Conservation (phyloP, 2,113 vertebrate genomes). For the Grammomys surdaster region DNA sequence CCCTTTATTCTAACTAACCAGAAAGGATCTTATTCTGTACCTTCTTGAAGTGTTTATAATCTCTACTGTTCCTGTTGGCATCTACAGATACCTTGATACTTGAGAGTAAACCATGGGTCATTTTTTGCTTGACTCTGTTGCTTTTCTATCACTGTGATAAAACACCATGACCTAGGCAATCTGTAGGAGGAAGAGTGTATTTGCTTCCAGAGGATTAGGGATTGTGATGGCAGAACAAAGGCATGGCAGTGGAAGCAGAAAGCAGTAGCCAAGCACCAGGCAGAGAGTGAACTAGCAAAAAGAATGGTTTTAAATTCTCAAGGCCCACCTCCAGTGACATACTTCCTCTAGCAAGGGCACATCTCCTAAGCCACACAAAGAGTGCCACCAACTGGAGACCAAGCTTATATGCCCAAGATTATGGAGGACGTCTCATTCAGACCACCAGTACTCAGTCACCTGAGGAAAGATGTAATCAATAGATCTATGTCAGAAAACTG, state of each 20-base stretch:
- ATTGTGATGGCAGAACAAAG: background rate
- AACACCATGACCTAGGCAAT: background rate
- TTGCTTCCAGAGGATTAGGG: background rate
- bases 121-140: constrained; percentile 23
- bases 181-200: background rate
- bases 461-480: background rate
- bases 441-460: background rate
- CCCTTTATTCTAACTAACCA: background rate
- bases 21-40: background rate
- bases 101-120: background rate
- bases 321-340: background rate
- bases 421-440: background rate
- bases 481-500: background rate
- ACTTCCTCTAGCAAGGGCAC: background rate
- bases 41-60: background rate
- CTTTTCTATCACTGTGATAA: background rate
- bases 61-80: constrained; percentile 7
- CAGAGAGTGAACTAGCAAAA: background rate
- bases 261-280: background rate
- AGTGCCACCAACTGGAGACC: background rate
- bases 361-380: background rate
- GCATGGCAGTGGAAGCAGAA: background rate
- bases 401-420: background rate
- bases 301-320: background rate
- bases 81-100: constrained; percentile 27